Conservation (phyloP, 2,797 vertebrate species). For the Melanotaenia nigrans region DNA sequence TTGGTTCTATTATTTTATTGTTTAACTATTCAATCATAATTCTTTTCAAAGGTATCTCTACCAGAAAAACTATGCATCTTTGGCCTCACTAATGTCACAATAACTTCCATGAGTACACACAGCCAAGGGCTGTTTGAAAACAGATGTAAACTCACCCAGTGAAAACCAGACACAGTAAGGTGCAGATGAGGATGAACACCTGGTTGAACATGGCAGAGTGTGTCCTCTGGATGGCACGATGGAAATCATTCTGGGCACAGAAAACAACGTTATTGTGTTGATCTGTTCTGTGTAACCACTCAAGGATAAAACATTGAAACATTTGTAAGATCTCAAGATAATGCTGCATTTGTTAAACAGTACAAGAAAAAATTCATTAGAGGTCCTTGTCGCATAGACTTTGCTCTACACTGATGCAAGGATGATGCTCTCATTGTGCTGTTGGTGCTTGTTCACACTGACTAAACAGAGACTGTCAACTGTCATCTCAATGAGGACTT, state of each 20-base stretch:
- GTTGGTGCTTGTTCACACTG: not conserved
- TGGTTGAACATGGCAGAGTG: constrained; percentile 92
- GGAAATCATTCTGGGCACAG: constrained; percentile 84
- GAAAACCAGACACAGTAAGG: constrained; percentile 88
- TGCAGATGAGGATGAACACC: constrained; percentile 89
- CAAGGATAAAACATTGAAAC: not conserved
- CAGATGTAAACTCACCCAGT: constrained; percentile 81
- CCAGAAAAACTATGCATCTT: not conserved
- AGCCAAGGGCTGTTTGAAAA: constrained; percentile 9
- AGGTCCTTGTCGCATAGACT: not conserved
- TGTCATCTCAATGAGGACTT: not conserved
- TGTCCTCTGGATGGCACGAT: constrained; percentile 88
- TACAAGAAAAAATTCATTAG: not conserved
- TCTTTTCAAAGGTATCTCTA: not conserved
- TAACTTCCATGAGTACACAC: not conserved
- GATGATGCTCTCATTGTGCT: not conserved
- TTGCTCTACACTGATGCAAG: not conserved
- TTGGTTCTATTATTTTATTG: too few species aligned
- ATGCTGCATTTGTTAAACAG: not conserved
- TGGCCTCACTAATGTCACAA: not conserved
- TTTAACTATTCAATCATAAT: not conserved
- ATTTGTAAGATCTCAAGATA: not conserved
- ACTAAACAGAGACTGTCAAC: not conserved
- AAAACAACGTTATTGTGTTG: not conserved
- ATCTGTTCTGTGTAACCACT: not conserved